These are phyloP conservation scores for Anthoptus insignis DNA, from an alignment of 2,888 invertebrate species.

Conservation along the genomic window DNA sequence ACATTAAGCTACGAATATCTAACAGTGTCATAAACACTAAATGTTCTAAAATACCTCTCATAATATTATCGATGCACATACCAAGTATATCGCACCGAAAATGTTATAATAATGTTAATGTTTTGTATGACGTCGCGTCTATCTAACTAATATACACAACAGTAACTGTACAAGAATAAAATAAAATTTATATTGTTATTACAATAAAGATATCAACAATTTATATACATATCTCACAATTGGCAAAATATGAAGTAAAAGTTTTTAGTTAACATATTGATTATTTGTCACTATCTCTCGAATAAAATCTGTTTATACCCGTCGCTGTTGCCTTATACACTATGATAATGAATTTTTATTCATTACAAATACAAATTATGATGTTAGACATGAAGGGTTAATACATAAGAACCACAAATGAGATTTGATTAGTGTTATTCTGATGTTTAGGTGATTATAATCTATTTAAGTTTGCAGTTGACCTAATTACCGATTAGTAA, in stretches of 20 bases:
- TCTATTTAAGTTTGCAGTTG: too few species aligned
- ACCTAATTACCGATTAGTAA: too few species aligned
- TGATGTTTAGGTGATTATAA: too few species aligned
- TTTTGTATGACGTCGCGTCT: slow-evolving; percentile 19
- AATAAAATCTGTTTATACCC: neutral
- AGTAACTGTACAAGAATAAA: neutral
- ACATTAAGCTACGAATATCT: too few species aligned
- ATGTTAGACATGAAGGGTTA: neutral
- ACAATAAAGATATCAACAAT: slow-evolving; percentile 21
- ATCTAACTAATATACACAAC: neutral
- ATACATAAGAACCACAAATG: neutral
- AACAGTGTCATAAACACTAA: neutral
- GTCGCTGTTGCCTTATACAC: neutral
- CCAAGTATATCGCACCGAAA: neutral
- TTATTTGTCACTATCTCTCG: slow-evolving; percentile 5
- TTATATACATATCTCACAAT: slow-evolving; percentile 20
- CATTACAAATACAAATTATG: neutral
- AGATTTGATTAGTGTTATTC: too few species aligned
- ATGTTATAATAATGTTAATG: slow-evolving; percentile 6
- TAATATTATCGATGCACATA: neutral
- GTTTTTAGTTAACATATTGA: slow-evolving; percentile 13
- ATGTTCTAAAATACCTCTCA: neutral
- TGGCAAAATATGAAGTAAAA: slow-evolving; percentile 4
- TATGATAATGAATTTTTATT: neutral
- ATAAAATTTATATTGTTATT: slow-evolving; percentile 3